Evolutionary conservation across 1,140 invertebrate genomes (phyloP).

Genomic region (Bicyclus anynana): DNA sequence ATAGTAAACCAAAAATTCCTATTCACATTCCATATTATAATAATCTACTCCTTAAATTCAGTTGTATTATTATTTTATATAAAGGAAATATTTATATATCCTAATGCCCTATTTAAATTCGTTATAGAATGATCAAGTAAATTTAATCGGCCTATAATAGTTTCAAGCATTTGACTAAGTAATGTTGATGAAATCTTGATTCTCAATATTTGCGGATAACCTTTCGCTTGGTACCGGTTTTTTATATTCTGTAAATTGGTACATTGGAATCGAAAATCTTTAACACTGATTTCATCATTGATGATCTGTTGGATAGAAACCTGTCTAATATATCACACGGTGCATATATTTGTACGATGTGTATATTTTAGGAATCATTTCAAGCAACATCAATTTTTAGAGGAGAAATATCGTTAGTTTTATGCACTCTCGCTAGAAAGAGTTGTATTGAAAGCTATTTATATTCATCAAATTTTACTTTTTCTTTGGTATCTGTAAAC

Average conservation of each 20-base stretch:
- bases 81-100: too few relatives aligned
- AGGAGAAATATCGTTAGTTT: constrained; percentile 4
- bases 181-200: constrained; percentile 19
- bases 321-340: constrained; percentile 29
- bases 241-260: background rate
- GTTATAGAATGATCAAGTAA: background rate
- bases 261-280: constrained; percentile 20
- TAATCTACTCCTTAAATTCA: too few relatives aligned
- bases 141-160: constrained; percentile 15
- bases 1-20: too few relatives aligned
- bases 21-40: too few relatives aligned
- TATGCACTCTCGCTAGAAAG: constrained; percentile 3
- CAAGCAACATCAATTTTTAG: constrained; percentile 14
- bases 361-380: constrained; percentile 20
- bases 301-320: constrained; percentile 25
- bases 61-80: too few relatives aligned
- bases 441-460: background rate
- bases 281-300: constrained; percentile 13
- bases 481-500: background rate
- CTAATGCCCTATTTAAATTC: background rate
- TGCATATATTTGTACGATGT: constrained; percentile 8
- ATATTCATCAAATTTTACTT: constrained; percentile 8
- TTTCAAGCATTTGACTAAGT: constrained; percentile 16
- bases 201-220: constrained; percentile 27
- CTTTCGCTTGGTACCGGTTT: constrained; percentile 27